These are phyloP conservation scores for Plectropomus leopardus DNA, from an alignment of 2,113 vertebrate species.

Conservation along the genomic window DNA sequence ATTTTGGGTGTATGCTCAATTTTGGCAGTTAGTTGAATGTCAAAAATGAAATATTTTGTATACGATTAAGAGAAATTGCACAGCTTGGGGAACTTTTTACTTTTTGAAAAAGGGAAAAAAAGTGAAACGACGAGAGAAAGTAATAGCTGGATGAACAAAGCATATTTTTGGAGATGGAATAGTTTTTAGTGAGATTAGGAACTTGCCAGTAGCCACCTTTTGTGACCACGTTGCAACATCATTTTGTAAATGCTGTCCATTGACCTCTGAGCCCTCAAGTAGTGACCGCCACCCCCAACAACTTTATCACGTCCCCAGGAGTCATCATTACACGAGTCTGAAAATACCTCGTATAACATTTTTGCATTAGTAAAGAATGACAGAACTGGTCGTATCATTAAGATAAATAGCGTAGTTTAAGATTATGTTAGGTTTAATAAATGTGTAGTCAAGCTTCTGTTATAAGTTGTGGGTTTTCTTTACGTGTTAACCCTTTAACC, in stretches of 20 bases:
- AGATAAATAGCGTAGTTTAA: neutral
- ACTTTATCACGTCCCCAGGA: conserved; percentile 34
- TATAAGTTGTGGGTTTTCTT: conserved; percentile 13
- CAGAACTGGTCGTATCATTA: neutral
- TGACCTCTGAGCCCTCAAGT: conserved; percentile 51
- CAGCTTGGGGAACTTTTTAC: conserved; percentile 60
- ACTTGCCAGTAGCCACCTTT: conserved; percentile 47
- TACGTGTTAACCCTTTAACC: conserved; percentile 26
- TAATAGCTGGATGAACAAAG: conserved; percentile 63
- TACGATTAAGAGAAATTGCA: conserved; percentile 68
- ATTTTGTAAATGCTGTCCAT: conserved; percentile 59
- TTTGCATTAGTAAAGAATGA: conserved; percentile 2
- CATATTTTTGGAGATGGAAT: conserved; percentile 71
- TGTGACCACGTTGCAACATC: conserved; percentile 25
- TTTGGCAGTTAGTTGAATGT: conserved; percentile 54
- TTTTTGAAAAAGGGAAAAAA: conserved; percentile 51
- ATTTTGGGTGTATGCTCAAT: conserved; percentile 25
- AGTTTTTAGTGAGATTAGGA: conserved; percentile 54
- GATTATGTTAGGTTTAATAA: conserved; percentile 23
- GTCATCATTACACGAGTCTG: conserved; percentile 4
- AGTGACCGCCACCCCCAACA: conserved; percentile 40
- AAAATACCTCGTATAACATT: conserved; percentile 47
- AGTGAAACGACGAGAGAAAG: conserved; percentile 24
- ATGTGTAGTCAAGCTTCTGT: conserved; percentile 33
- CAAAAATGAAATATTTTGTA: conserved; percentile 75